phyloP scores from a whole-genome alignment of 2,113 vertebrate genomes.

The Callithrix jacchus region DNA sequence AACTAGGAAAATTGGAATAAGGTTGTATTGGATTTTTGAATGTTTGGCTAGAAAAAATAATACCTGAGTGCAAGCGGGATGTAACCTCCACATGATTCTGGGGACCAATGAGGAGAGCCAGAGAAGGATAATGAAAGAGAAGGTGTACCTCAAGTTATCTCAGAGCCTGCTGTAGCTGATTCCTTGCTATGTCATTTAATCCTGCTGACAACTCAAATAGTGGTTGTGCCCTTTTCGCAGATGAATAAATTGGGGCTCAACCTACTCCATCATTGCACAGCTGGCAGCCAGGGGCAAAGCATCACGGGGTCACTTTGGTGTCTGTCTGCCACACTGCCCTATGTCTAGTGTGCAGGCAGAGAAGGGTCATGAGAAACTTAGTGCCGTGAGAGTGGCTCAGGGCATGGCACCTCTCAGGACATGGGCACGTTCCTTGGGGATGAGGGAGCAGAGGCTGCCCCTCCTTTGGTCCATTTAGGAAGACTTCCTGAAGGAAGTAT shows the following conservation, averaged over 20 bases:
- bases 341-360: not conserved
- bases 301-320: too few relatives aligned
- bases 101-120: not conserved
- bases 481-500: not conserved
- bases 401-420: not conserved
- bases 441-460: not conserved
- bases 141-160: not conserved
- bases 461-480: not conserved
- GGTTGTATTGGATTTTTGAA: not conserved
- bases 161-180: not conserved
- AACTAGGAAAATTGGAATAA: not conserved
- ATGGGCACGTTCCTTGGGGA: not conserved
- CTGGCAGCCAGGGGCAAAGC: too few relatives aligned
- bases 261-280: too few relatives aligned
- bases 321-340: not conserved
- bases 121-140: not conserved
- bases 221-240: not conserved
- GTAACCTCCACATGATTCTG: not conserved
- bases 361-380: not conserved
- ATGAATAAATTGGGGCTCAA: not conserved
- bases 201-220: too few relatives aligned
- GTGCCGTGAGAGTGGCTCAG: not conserved
- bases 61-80: not conserved
- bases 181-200: not conserved
- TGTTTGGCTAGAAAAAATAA: not conserved